Conservation (phyloP, 2,113 vertebrate genomes). For the Bothrops jararaca region DNA sequence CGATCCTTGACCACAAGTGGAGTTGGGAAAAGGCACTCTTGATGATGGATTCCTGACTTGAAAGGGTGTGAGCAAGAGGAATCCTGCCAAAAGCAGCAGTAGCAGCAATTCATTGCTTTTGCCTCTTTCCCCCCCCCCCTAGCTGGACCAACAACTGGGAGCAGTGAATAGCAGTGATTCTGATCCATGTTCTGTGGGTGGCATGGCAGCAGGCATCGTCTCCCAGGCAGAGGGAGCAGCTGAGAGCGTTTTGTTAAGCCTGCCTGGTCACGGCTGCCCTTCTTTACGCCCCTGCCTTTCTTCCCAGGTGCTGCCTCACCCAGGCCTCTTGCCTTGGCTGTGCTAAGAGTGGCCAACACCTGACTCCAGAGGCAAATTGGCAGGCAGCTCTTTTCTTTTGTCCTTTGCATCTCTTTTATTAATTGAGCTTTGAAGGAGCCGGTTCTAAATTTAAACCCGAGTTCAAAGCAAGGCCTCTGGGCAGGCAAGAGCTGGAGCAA, state of each 20-base stretch:
- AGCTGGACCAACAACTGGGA: background rate
- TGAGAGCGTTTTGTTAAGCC: background rate
- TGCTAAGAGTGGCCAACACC: background rate
- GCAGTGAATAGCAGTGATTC: background rate
- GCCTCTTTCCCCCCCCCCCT: background rate
- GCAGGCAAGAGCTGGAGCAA: background rate
- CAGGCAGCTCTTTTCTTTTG: background rate
- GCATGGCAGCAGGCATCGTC: background rate
- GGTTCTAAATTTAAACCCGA: slow-evolving; percentile 6
- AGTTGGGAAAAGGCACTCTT: too few species aligned
- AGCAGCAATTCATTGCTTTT: background rate
- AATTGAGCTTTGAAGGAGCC: slow-evolving; percentile 1
- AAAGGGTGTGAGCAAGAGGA: background rate
- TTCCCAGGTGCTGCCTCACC: background rate
- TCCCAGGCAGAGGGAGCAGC: background rate
- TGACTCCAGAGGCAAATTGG: slow-evolving; percentile 28
- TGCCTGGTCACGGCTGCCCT: background rate
- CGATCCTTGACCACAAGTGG: background rate
- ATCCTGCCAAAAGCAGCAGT: background rate
- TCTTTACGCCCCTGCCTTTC: background rate
- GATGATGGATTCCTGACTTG: background rate
- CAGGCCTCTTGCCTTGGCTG: background rate
- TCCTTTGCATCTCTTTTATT: slow-evolving; percentile 6
- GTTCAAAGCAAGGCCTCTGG: slow-evolving; percentile 27
- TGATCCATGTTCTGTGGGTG: background rate